Evolutionary conservation across 2,888 invertebrate species (phyloP), one percentile per base, ranked within the genome.

Genomic region (Dioctria rufipes): DNA sequence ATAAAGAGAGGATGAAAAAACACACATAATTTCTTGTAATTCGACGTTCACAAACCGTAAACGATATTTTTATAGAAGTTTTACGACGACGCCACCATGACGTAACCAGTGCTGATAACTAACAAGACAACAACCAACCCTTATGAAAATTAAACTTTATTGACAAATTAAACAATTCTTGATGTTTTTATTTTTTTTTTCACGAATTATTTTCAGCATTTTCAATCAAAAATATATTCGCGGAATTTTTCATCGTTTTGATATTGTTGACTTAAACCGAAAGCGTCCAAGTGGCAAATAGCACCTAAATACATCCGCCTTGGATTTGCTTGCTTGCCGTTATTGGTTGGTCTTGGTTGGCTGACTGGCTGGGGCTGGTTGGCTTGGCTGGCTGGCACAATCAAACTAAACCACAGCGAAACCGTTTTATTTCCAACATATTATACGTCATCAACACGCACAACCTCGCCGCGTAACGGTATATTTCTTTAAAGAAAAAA

Each of bases 401-500:
- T 69, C 51, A 69, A 60, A 43, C 25, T 42, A 75, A 60, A 75
- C 73, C 60, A 60, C 73, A 60, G 60, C 60, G 73, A 75, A 75
- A 75, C 73, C 73, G 73, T 75, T 75, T 75, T 75, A 60, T 13
- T 75, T 75, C 73, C 73, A 75, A n/a, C 60, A 75, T 25, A 25
- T 25, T 25, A 25, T 75, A 75, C 73, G 73, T 75, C 73, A 75
- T 75, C 73, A 60, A 42, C 73, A 75, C 73, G 73, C 73, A 75
- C 60, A 75, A 60, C 42, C 60, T 75, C 58, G 25, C 25, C 58
- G 25, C 25, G 60, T 71, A 75, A 75, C 73, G 73, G 73, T 60
- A 75, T 8, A 75, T 60, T 25, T 75, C 73, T 75, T 58, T 60
- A 75, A 75, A 58, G 60, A 75, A 43, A 71, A 39, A 37, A 54